A percentile compares a stretch with the other conserved stretches of the same genome.
phyloP scores from a whole-genome alignment of 2,888 invertebrate species.

The Dolichomitus sp. region DNA sequence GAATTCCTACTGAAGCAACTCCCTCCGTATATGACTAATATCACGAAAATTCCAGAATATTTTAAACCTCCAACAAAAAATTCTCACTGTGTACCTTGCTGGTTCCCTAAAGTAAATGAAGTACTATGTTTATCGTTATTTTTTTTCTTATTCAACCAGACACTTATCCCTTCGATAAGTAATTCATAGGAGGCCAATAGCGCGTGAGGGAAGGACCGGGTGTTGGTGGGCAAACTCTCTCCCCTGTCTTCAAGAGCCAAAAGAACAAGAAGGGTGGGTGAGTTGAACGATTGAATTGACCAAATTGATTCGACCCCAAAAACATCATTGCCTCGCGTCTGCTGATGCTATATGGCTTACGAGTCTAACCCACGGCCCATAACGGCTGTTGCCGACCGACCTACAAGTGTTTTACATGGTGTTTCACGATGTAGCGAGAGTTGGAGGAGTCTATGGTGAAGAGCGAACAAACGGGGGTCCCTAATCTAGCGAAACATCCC shows the following conservation, averaged over 20 bases:
- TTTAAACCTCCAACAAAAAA: background rate
- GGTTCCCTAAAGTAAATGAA: background rate
- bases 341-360: constrained; percentile 65
- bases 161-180: constrained; percentile 44
- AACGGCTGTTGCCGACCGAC: constrained; percentile 71
- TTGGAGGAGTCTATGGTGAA: background rate
- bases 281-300: constrained; percentile 80
- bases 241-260: constrained; percentile 52
- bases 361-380: constrained; percentile 70
- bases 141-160: background rate
- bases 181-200: constrained; percentile 66
- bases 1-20: no score
- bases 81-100: background rate
- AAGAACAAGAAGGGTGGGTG: constrained; percentile 48
- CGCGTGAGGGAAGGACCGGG: constrained; percentile 63
- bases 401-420: constrained; percentile 85
- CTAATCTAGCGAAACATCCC: constrained; percentile 86
- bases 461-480: constrained; percentile 72
- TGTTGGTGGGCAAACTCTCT: constrained; percentile 68
- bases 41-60: no score
- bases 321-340: constrained; percentile 80
- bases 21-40: no score
- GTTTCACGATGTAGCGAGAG: constrained; percentile 78
- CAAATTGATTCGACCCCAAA: constrained; percentile 85
- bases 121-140: background rate